A percentile compares a stretch with the other conserved stretches of the same genome.
phyloP scores from a whole-genome alignment of 1,140 invertebrate species.

The Drosophila carrolli region DNA sequence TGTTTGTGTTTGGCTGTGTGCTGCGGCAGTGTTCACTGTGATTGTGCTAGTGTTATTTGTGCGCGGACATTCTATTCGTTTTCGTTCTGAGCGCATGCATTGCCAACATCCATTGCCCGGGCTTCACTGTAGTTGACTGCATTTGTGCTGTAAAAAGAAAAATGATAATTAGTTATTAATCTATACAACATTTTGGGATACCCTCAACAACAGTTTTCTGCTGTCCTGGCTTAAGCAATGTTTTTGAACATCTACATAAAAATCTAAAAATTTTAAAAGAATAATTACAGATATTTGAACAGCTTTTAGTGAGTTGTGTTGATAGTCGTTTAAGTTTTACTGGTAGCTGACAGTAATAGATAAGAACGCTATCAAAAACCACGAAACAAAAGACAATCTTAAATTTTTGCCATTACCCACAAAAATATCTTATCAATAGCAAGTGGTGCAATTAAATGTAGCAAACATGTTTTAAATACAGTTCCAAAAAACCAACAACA shows the following conservation, averaged over 20 bases:
- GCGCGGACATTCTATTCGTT: slow-evolving; percentile 20
- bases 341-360: not conserved
- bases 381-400: slow-evolving; percentile 17
- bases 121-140: slow-evolving; percentile 43
- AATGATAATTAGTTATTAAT: slow-evolving; percentile 1
- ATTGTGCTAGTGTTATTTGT: slow-evolving; percentile 46
- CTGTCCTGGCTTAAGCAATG: too few species aligned
- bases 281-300: not conserved
- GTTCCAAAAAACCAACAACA: slow-evolving; percentile 2
- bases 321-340: not conserved
- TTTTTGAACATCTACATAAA: not conserved
- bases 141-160: slow-evolving; percentile 36
- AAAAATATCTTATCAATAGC: slow-evolving; percentile 50
- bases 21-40: slow-evolving; percentile 17
- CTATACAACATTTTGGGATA: too few species aligned
- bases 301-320: not conserved
- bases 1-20: slow-evolving; percentile 29
- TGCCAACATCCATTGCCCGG: slow-evolving; percentile 38
- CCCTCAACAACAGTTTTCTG: too few species aligned
- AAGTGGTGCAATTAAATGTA: slow-evolving; percentile 44
- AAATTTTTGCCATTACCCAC: slow-evolving; percentile 8
- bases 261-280: not conserved
- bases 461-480: slow-evolving; percentile 43
- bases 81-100: slow-evolving; percentile 17
- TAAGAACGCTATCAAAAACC: not conserved